Conservation (phyloP, 2,888 invertebrate genomes). For the Octodonta nipae region DNA sequence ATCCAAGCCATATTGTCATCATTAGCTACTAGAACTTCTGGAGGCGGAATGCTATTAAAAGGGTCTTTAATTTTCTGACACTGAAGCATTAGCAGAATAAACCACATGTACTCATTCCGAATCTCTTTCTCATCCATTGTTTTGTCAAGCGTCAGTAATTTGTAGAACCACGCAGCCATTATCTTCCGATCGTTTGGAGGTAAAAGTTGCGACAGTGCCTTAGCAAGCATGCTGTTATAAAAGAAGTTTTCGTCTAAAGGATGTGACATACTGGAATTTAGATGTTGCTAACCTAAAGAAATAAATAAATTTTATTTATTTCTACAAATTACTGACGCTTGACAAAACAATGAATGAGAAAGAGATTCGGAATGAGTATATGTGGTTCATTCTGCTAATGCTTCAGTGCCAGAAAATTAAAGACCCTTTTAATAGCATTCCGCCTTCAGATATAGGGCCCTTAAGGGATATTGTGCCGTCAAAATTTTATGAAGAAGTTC, state of each 20-base stretch:
- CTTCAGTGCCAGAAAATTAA: conserved; percentile 33
- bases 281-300: too few species aligned
- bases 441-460: conserved; percentile 27
- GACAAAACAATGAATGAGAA: conserved; percentile 23
- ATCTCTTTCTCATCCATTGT: conserved; percentile 23
- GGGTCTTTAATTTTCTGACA: conserved; percentile 32
- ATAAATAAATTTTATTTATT: too few species aligned
- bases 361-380: conserved; percentile 33
- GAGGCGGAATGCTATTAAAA: conserved; percentile 29
- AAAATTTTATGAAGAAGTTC: conserved; percentile 19
- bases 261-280: too few species aligned
- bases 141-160: conserved; percentile 28
- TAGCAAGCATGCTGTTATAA: conserved; percentile 36
- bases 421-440: conserved; percentile 31
- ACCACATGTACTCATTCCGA: conserved; percentile 37
- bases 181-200: conserved; percentile 29
- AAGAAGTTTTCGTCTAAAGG: conserved; percentile 32
- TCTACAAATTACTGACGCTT: conserved; percentile 30
- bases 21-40: conserved; percentile 18
- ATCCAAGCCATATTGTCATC: conserved; percentile 18
- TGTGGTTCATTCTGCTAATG: conserved; percentile 36
- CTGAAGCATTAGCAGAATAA: conserved; percentile 35
- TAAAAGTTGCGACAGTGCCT: conserved; percentile 33
- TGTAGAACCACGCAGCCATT: too few species aligned
- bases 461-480: conserved; percentile 24